Base-by-base conservation (phyloP, 2,113 vertebrate species). In the Phaetusa simplex region DNA sequence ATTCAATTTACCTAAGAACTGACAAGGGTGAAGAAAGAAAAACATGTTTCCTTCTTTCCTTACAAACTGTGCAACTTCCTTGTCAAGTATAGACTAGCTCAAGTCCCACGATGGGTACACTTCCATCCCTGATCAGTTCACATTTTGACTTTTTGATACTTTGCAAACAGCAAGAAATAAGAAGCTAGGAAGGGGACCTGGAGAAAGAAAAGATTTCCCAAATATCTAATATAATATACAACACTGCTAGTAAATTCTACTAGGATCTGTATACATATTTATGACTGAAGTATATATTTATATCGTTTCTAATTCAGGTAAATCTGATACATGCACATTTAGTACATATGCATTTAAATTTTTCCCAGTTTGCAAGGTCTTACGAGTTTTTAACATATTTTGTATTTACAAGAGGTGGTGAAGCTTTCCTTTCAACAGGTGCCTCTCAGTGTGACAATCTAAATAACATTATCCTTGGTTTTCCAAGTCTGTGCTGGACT, bases 381-480 rank as follows among this genome's bases (percentile, higher is more conserved):
- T 47, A 42, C 24, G 58, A 77, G 11, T 8, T 91, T 95, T 91
- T 74, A n/a, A 61, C 3, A 3, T 84, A 72, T 88, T 86, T 94
- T 74, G 29, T 30, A 58, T 36, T 89, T 84, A 58, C 26, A 86
- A 77, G 36, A 85, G 22, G 19, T 67, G n/a, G 50, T 56, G 21
- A 94, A 82, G 77, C 47, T 88, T 76, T 65, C n/a, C 56, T 93
- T 94, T 95, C 38, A 91, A 36, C 84, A 94, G 87, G 78, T 95
- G 47, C 61, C 72, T 66, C 55, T 86, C 65, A 47, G 47, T 21
- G 29, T 71, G 66, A 29, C 71, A 88, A 62, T 58, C 53, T 80
- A 83, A 90, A 90, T 49, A 70, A 55, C 86, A 66, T 72, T 64
- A 91, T 24, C 56, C 14, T 58, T 40, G 26, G 9, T 59, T 93